A percentile compares a stretch with the other conserved stretches of the same genome.
Conservation (phyloP, 2,888 invertebrate species). For the Mycalesis mineus region DNA sequence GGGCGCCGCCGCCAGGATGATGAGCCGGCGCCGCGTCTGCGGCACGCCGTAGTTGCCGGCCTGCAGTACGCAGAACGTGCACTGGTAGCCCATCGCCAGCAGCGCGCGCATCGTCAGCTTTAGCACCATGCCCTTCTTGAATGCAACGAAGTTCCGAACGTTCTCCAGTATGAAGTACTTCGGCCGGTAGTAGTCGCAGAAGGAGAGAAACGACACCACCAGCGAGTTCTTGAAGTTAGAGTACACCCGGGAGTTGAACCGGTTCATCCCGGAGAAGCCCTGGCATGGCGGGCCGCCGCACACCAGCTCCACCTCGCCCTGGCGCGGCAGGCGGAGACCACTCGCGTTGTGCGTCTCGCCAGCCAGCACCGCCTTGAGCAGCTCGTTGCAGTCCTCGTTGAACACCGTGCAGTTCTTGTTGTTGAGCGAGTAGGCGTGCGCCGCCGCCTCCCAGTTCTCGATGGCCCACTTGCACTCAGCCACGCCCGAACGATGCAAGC, state of each 20-base stretch:
- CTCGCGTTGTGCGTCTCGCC: constrained; percentile 70
- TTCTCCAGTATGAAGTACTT: constrained; percentile 91
- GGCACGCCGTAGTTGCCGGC: constrained; percentile 92
- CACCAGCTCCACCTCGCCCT: constrained; percentile 89
- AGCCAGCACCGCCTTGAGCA: constrained; percentile 83
- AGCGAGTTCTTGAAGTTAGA: constrained; percentile 91
- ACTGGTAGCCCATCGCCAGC: constrained; percentile 91
- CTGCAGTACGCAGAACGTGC: constrained; percentile 90
- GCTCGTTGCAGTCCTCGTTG: constrained; percentile 87
- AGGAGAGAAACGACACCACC: constrained; percentile 88
- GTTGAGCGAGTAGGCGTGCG: constrained; percentile 87
- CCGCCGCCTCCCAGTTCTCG: constrained; percentile 86
- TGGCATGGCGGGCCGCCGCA: constrained; percentile 94
- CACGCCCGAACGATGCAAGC: constrained; percentile 83
- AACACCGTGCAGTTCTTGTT: constrained; percentile 86
- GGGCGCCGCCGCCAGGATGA: constrained; percentile 89
- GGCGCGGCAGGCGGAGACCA: constrained; percentile 81
- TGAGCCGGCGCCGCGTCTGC: constrained; percentile 86
- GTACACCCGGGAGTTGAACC: constrained; percentile 90
- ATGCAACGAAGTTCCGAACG: constrained; percentile 90
- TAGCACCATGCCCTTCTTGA: constrained; percentile 88
- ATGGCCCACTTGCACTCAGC: constrained; percentile 88
- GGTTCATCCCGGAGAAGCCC: constrained; percentile 93
- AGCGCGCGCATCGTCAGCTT: constrained; percentile 87
- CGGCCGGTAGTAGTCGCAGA: constrained; percentile 91